Conservation (phyloP, 2,113 vertebrate species). For the Eulacestoma nigropectus region DNA sequence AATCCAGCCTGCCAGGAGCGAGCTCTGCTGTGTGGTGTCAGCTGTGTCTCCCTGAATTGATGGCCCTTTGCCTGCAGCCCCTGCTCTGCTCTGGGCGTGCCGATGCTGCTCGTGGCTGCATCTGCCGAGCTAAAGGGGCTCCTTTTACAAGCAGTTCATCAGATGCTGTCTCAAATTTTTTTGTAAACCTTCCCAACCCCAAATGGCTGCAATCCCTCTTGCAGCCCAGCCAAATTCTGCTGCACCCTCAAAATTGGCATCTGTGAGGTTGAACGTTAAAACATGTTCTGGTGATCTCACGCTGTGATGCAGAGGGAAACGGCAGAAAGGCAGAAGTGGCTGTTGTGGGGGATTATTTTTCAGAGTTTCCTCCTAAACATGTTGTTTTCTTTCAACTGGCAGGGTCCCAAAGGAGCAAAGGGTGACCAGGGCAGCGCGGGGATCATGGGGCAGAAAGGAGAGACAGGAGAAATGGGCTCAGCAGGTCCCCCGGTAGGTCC, state of each 20-base stretch:
- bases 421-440: conserved; percentile 82
- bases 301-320: accelerated
- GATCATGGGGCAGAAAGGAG: conserved; percentile 81
- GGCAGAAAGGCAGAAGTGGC: not conserved
- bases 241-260: not conserved
- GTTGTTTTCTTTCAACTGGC: not conserved
- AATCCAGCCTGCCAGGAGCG: not conserved
- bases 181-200: not conserved
- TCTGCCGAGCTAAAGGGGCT: not conserved
- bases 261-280: not conserved
- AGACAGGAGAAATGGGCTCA: conserved; percentile 82
- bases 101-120: accelerated
- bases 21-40: not conserved
- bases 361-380: not conserved
- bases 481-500: conserved; percentile 81
- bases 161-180: not conserved
- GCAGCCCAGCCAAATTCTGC: not conserved
- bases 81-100: not conserved
- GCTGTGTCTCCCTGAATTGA: not conserved
- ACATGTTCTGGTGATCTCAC: accelerated
- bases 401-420: conserved; percentile 84
- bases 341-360: not conserved
- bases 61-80: not conserved
- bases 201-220: not conserved
- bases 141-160: not conserved